Conservation (phyloP, 2,797 vertebrate genomes). For the Heterohyrax brucei region DNA sequence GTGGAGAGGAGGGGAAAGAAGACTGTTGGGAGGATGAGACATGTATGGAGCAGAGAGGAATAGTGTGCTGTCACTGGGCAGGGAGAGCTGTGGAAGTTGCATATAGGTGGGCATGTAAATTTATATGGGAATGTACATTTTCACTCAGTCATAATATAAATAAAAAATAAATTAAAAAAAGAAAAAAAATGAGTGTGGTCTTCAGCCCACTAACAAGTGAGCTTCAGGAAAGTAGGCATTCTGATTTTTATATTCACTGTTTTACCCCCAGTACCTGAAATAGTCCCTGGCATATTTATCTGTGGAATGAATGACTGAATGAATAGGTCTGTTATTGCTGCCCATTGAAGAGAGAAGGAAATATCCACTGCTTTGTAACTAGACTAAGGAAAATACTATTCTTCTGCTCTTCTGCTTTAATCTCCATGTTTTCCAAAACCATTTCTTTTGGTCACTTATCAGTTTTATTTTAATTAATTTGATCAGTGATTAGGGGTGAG, state of each 20-base stretch:
- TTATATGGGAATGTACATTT: no score
- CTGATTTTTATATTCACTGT: not conserved
- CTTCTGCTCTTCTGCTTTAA: not conserved
- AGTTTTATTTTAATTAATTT: conserved; percentile 21
- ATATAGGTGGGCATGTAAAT: no score
- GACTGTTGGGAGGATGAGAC: no score
- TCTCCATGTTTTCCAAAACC: not conserved
- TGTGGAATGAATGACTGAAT: not conserved
- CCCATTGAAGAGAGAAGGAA: not conserved
- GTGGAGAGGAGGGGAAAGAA: no score
- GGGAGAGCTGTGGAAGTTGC: no score
- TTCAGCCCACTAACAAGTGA: not conserved
- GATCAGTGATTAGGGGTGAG: not conserved
- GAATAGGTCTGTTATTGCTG: not conserved
- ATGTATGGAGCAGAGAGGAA: no score
- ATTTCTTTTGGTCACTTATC: not conserved
- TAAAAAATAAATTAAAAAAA: no score
- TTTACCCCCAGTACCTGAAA: not conserved
- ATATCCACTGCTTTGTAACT: not conserved
- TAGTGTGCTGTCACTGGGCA: no score
- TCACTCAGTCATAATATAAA: no score
- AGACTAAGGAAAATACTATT: not conserved
- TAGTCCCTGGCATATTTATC: not conserved
- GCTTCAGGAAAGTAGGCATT: not conserved
- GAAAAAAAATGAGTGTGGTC: not conserved